Evolutionary conservation across 2,888 invertebrate species (phyloP).

Genomic region (Apantesis nais): DNA sequence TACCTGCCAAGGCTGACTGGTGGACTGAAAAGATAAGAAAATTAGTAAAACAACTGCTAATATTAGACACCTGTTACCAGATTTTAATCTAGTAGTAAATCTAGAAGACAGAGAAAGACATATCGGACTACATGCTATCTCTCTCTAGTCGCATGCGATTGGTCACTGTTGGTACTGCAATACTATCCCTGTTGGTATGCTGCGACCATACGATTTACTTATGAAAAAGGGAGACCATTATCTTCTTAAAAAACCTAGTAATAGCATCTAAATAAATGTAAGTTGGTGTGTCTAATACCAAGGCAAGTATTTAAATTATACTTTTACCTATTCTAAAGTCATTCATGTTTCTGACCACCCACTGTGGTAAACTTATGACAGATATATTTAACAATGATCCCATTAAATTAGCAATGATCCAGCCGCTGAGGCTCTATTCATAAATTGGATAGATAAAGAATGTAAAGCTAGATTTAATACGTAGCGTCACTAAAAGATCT

Average conservation of each 20-base stretch:
- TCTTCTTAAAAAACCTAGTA: too few relatives aligned
- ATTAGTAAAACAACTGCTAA: background rate
- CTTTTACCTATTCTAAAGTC: background rate
- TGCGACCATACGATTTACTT: too few relatives aligned
- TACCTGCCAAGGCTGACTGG: slow-evolving; percentile 49
- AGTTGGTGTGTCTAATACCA: background rate
- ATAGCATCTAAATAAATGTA: background rate
- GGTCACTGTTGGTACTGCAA: too few relatives aligned
- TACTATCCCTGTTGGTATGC: too few relatives aligned
- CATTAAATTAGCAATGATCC: slow-evolving; percentile 1
- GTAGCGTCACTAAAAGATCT: background rate
- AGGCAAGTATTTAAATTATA: too few relatives aligned
- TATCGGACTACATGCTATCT: too few relatives aligned
- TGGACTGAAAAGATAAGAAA: background rate
- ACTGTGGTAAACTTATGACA: background rate
- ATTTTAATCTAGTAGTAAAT: too few relatives aligned
- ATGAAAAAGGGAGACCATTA: too few relatives aligned
- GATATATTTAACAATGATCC: background rate
- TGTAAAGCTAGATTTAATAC: slow-evolving; percentile 12
- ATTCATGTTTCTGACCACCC: background rate
- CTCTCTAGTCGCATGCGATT: too few relatives aligned
- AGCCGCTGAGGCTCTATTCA: background rate
- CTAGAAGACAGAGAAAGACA: too few relatives aligned
- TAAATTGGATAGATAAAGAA: background rate
- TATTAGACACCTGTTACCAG: too few relatives aligned